Evolutionary conservation across 2,888 invertebrate genomes (phyloP).

Genomic region (Dichetophora obliterata): DNA sequence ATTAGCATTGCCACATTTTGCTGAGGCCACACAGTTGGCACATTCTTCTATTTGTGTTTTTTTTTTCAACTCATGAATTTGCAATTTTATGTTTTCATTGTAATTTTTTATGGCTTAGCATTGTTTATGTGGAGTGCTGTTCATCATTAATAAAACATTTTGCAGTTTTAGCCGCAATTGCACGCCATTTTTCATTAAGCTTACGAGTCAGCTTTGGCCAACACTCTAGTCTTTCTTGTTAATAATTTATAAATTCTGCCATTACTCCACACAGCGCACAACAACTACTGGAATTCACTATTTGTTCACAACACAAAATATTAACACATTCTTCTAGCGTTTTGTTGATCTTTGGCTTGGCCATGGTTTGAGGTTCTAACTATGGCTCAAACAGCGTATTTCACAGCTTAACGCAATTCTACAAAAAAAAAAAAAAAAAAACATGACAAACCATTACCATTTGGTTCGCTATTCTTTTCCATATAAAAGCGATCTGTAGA

Average conservation of each 20-base stretch:
- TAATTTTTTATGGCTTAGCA: slow-evolving; percentile 29
- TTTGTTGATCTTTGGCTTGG: not conserved
- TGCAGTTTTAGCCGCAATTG: slow-evolving; percentile 24
- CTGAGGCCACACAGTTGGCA: not conserved
- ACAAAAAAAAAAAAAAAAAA: slow-evolving; percentile 50
- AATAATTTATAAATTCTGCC: slow-evolving; percentile 60
- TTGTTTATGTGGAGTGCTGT: slow-evolving; percentile 49
- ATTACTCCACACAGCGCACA: slow-evolving; percentile 46
- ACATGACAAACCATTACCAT: too few relatives aligned
- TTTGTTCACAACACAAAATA: slow-evolving; percentile 47
- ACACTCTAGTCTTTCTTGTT: slow-evolving; percentile 36
- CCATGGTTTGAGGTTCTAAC: slow-evolving; percentile 29
- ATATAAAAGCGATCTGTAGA: too few relatives aligned
- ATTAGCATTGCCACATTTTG: not conserved
- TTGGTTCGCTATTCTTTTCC: too few relatives aligned
- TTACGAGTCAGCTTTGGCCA: not conserved
- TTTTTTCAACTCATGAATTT: slow-evolving; percentile 28
- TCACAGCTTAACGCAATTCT: slow-evolving; percentile 68
- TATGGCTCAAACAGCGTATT: slow-evolving; percentile 59
- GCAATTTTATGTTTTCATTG: slow-evolving; percentile 9
- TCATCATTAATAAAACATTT: slow-evolving; percentile 63
- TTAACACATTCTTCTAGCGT: slow-evolving; percentile 45
- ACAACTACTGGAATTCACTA: slow-evolving; percentile 66
- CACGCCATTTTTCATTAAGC: not conserved
- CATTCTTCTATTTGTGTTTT: not conserved